phyloP scores from a whole-genome alignment of 2,113 vertebrate genomes.

The Meleagris gallopavo region DNA sequence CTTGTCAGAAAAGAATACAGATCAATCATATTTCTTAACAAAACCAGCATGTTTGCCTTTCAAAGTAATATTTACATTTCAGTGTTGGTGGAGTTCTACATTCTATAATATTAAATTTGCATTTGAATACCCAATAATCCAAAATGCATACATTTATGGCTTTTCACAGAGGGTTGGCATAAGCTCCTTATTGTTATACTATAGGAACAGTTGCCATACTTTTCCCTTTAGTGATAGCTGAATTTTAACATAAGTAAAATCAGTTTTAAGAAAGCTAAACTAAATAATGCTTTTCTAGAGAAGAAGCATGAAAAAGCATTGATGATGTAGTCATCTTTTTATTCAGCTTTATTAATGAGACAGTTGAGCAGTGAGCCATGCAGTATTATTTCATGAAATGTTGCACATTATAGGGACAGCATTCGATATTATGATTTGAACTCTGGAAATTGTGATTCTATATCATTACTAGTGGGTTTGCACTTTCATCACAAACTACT shows the following conservation, averaged over 20 bases:
- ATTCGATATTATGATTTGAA: slow-evolving; percentile 9
- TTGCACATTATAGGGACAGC: background rate
- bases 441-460: background rate
- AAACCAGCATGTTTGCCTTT: background rate
- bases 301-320: background rate
- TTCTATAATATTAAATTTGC: background rate
- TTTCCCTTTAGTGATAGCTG: background rate
- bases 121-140: slow-evolving; percentile 11
- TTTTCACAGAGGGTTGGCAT: background rate
- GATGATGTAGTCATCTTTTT: background rate
- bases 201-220: background rate
- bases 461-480: background rate
- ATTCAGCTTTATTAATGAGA: background rate
- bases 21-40: slow-evolving; percentile 1
- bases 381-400: slow-evolving; percentile 32
- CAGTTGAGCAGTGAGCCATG: background rate
- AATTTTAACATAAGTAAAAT: background rate
- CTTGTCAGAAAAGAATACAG: background rate
- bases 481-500: background rate
- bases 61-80: slow-evolving; percentile 16
- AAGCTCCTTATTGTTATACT: background rate
- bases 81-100: background rate
- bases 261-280: background rate
- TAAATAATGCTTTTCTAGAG: background rate
- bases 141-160: background rate